Conservation (phyloP, 2,113 vertebrate species). For the Silurus asotus region DNA sequence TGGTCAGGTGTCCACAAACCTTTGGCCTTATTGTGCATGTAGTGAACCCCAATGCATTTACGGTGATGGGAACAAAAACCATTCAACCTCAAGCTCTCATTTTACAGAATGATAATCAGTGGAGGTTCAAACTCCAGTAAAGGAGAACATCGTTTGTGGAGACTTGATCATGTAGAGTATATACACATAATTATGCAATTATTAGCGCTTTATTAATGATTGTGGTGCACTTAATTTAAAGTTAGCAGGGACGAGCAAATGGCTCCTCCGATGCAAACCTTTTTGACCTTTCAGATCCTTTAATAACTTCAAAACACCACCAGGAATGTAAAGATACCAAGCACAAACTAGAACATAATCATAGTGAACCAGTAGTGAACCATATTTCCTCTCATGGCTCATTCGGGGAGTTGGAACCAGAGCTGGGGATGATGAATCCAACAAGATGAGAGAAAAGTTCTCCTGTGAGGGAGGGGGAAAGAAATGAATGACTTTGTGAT, state of each 20-base stretch:
- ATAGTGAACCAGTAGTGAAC: not conserved
- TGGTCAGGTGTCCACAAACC: too few species aligned
- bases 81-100: too few species aligned
- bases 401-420: not conserved
- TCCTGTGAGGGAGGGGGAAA: too few species aligned
- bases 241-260: not conserved
- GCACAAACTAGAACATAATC: too few species aligned
- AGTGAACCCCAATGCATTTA: too few species aligned
- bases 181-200: not conserved
- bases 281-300: not conserved
- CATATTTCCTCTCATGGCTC: not conserved
- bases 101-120: not conserved
- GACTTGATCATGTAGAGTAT: not conserved
- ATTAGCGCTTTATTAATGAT: not conserved
- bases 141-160: not conserved
- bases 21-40: too few species aligned
- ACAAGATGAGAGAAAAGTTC: too few species aligned
- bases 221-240: not conserved
- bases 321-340: not conserved
- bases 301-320: conserved; percentile 7
- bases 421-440: not conserved
- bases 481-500: too few species aligned
- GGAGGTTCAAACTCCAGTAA: not conserved
- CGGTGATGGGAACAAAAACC: too few species aligned
- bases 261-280: not conserved